Percentiles rank a stretch among this genome's conserved stretches.
Evolutionary conservation across 2,113 vertebrate species (phyloP).

Genomic region (Panthera leo): DNA sequence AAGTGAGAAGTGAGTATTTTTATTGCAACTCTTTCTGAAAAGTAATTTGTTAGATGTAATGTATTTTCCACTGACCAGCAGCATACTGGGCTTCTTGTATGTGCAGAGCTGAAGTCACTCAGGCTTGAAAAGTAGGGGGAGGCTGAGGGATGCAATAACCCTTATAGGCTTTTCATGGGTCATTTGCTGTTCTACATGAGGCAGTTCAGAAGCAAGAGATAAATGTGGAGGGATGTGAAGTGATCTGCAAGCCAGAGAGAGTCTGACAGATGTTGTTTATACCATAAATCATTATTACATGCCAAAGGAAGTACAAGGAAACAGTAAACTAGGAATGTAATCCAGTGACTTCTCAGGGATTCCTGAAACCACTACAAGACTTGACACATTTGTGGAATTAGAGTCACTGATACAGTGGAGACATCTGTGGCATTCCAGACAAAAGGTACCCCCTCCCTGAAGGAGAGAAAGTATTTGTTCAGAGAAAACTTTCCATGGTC

Average conservation of each 20-base stretch:
- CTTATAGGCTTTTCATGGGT: background rate
- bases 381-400: background rate
- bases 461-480: background rate
- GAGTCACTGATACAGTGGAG: background rate
- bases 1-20: constrained; percentile 21
- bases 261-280: background rate
- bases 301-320: background rate
- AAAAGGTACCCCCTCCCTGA: background rate
- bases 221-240: background rate
- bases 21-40: constrained; percentile 14
- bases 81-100: background rate
- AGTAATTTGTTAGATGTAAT: constrained; percentile 29
- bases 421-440: background rate
- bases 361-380: background rate
- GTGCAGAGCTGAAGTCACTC: background rate
- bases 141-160: background rate
- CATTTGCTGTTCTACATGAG: background rate
- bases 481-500: background rate
- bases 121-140: background rate
- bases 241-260: background rate
- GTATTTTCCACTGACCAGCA: background rate
- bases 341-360: background rate
- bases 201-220: background rate
- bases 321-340: background rate
- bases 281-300: background rate